Percentiles rank a stretch among this genome's conserved stretches.
Evolutionary conservation across 2,888 invertebrate genomes (phyloP).

Genomic region (Helicoverpa assulta): DNA sequence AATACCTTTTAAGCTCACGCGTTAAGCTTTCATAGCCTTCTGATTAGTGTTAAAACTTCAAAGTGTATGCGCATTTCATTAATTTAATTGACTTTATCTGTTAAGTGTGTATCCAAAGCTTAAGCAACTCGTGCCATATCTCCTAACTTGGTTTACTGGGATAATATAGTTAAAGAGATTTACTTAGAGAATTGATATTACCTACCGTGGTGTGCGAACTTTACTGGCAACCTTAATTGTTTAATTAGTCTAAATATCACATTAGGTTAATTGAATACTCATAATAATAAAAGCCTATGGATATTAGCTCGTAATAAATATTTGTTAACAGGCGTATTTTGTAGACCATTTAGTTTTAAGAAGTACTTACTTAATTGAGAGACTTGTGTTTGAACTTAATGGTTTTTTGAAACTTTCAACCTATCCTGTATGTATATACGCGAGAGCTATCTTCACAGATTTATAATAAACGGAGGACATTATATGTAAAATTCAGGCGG

Average conservation of each 20-base stretch:
- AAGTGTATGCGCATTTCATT: conserved; percentile 28
- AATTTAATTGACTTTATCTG: conserved; percentile 24
- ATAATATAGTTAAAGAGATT: conserved; percentile 16
- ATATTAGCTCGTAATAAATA: no score
- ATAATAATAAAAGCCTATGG: no score
- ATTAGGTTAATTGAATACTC: no score
- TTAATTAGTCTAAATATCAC: no score
- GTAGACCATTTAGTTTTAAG: no score
- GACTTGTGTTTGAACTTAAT: no score
- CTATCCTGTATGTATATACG: no score
- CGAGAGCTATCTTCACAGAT: background rate
- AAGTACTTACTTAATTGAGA: no score
- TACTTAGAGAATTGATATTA: background rate
- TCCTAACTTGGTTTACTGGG: conserved; percentile 1
- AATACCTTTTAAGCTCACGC: conserved; percentile 2
- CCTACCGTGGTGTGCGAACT: background rate
- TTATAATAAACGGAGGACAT: conserved; percentile 53
- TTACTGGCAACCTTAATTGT: background rate
- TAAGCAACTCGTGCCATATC: background rate
- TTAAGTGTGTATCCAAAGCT: conserved; percentile 11
- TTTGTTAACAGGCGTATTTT: no score
- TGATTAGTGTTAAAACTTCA: conserved; percentile 13
- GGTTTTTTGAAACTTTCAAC: no score
- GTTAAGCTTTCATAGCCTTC: background rate
- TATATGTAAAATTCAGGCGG: conserved; percentile 59